Percentiles rank a stretch among this genome's conserved stretches.
These are phyloP conservation scores for Amphipoea lucens DNA, from an alignment of 2,888 invertebrate species.

Conservation along the genomic window DNA sequence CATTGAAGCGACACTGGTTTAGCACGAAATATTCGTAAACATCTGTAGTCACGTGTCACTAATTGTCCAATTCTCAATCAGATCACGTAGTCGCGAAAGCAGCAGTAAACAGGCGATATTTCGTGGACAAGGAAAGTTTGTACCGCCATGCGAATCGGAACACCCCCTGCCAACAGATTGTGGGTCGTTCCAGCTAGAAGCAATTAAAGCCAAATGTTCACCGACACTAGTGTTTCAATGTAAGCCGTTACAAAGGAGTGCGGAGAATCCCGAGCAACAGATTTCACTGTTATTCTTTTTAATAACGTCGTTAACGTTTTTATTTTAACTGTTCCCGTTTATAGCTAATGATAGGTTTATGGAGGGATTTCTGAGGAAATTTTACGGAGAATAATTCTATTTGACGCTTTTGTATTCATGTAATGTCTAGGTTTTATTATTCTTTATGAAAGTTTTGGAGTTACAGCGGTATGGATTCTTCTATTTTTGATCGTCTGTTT, in stretches of 20 bases:
- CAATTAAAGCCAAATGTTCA: conserved; percentile 81
- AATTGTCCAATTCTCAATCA: conserved; percentile 77
- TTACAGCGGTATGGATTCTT: conserved; percentile 16
- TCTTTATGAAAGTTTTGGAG: conserved; percentile 22
- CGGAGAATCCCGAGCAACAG: conserved; percentile 71
- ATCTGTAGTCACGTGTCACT: conserved; percentile 74
- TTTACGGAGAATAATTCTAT: conserved; percentile 27
- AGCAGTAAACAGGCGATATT: conserved; percentile 79
- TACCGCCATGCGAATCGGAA: conserved; percentile 58
- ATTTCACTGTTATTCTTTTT: conserved; percentile 72
- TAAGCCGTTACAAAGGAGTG: conserved; percentile 72
- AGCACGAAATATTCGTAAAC: conserved; percentile 62
- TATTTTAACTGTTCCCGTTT: conserved; percentile 62
- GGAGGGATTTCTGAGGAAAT: conserved; percentile 38
- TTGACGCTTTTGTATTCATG: conserved; percentile 44
- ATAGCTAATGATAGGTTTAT: conserved; percentile 63
- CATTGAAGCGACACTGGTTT: conserved; percentile 59
- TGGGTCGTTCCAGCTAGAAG: conserved; percentile 69
- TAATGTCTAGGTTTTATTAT: conserved; percentile 43
- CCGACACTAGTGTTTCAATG: conserved; percentile 75
- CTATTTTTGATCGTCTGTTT: conserved; percentile 6
- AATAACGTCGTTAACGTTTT: conserved; percentile 67
- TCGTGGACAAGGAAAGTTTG: conserved; percentile 78
- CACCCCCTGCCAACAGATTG: conserved; percentile 67
- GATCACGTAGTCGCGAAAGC: conserved; percentile 75